Base-by-base conservation (phyloP, 2,888 invertebrate genomes). In the Sarcophaga carnaria region DNA sequence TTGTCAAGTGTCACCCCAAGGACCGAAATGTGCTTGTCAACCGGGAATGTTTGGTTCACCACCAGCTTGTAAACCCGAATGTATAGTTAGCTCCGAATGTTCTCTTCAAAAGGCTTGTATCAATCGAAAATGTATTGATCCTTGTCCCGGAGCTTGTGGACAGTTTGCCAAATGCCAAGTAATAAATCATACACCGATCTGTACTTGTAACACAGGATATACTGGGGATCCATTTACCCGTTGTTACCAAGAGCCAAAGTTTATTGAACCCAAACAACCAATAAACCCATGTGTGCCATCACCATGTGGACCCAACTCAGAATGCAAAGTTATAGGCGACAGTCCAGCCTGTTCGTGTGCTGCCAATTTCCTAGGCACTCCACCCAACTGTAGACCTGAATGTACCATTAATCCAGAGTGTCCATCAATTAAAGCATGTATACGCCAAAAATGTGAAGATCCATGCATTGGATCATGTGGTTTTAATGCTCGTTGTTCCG, bases 101-200 rank as follows among this genome's bases (percentile, higher is more conserved):
- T 94, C 96, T 2, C 94, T 95, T 79, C 95, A 96, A 85, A 95
- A 95, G 91, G 96, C 97, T 12, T 97, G 97, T 91, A 94, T 96
- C 69, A 96, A 96, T 89, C 95, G 95, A 87, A 96, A 96, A 93
- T 97, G 97, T 91, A 95, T 95, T 62, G 96, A 97, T 93, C 97
- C 97, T 25, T 97, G 97, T 89, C 94, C 95, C 4, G 96, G 96
- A 75, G 96, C 96, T 67, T 97, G 97, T 90, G 97, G 96, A 14
- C 95, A 96, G 91, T 96, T 95, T 90, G 96, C 97, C 17, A 94
- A 95, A 85, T 97, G 97, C 90, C 95, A 96, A 93, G 96, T 97
- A n/a, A 95, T 96, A 88, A 96, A 96, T 90, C 97, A 97, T 91
- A 96, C 96, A 91, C 97, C 97, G 5, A 96, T 96, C 87, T 97